These are phyloP conservation scores for Limenitis camilla DNA, from an alignment of 2,888 invertebrate genomes.

Conservation along the genomic window DNA sequence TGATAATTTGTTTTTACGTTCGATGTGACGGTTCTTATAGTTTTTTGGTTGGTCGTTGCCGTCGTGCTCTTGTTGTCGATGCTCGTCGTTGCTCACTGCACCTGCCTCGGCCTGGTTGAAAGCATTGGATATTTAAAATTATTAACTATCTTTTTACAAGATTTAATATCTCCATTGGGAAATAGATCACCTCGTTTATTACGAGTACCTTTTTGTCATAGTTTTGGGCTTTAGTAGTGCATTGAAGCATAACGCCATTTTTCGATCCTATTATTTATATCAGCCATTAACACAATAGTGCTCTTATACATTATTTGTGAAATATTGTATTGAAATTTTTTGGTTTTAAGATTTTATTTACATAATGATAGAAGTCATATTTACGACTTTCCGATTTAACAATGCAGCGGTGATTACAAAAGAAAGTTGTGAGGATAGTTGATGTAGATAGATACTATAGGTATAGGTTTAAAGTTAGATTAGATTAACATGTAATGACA, in stretches of 20 bases:
- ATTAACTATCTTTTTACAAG: slow-evolving; percentile 61
- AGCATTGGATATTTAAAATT: slow-evolving; percentile 59
- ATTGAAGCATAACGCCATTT: slow-evolving; percentile 49
- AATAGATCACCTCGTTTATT: slow-evolving; percentile 68
- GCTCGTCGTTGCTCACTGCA: slow-evolving; percentile 36
- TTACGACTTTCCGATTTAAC: no score
- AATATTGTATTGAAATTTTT: slow-evolving; percentile 28
- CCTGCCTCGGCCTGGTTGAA: slow-evolving; percentile 51
- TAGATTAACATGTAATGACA: no score
- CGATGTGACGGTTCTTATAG: slow-evolving; percentile 47
- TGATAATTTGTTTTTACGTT: slow-evolving; percentile 68
- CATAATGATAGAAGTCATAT: slow-evolving; percentile 10
- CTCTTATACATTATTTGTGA: slow-evolving; percentile 41
- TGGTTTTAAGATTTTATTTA: slow-evolving; percentile 15
- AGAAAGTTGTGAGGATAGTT: no score
- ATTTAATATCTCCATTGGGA: slow-evolving; percentile 66
- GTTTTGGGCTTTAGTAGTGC: slow-evolving; percentile 49
- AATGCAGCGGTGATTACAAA: no score
- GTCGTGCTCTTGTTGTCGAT: slow-evolving; percentile 48
- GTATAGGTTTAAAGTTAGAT: no score
- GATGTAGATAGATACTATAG: no score
- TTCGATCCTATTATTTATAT: slow-evolving; percentile 41
- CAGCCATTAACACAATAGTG: slow-evolving; percentile 43
- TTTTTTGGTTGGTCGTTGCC: slow-evolving; percentile 26
- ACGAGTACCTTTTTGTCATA: slow-evolving; percentile 62